phyloP scores from a whole-genome alignment of 2,888 invertebrate genomes.

The Erebia aethiops region DNA sequence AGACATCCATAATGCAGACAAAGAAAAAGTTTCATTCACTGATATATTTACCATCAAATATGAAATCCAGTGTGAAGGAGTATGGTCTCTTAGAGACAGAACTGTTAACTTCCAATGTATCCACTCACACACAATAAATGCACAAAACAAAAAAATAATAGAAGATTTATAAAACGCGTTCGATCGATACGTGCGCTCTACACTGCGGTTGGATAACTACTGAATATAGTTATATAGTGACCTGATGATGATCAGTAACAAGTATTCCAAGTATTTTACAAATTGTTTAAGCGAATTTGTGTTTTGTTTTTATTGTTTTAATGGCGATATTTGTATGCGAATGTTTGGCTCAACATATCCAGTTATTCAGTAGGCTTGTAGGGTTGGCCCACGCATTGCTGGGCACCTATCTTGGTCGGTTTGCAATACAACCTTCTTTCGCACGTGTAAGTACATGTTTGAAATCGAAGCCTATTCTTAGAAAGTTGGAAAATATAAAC shows the following conservation, averaged over 20 bases:
- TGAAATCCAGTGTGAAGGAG: constrained; percentile 41
- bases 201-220: constrained; percentile 55
- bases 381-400: constrained; percentile 47
- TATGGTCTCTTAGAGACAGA: constrained; percentile 15
- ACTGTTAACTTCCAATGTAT: constrained; percentile 23
- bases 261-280: constrained; percentile 28
- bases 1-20: constrained; percentile 5
- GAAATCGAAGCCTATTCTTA: constrained; percentile 10
- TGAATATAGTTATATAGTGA: constrained; percentile 51
- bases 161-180: background rate
- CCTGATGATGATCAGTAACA: constrained; percentile 44
- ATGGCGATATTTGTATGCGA: constrained; percentile 44
- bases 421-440: constrained; percentile 23
- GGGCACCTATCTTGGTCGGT: constrained; percentile 14
- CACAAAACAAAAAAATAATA: constrained; percentile 48
- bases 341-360: constrained; percentile 35
- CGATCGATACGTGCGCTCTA: constrained; percentile 51
- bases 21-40: constrained; percentile 15
- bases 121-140: constrained; percentile 56
- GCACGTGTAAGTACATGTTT: constrained; percentile 16
- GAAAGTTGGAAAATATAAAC: constrained; percentile 16
- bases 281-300: constrained; percentile 47
- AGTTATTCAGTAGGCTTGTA: constrained; percentile 29
- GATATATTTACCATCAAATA: constrained; percentile 35
- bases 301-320: constrained; percentile 47